A percentile compares a stretch with the other conserved stretches of the same genome.
Conservation (phyloP, 1,140 invertebrate genomes). For the Lepidurus couesii region DNA sequence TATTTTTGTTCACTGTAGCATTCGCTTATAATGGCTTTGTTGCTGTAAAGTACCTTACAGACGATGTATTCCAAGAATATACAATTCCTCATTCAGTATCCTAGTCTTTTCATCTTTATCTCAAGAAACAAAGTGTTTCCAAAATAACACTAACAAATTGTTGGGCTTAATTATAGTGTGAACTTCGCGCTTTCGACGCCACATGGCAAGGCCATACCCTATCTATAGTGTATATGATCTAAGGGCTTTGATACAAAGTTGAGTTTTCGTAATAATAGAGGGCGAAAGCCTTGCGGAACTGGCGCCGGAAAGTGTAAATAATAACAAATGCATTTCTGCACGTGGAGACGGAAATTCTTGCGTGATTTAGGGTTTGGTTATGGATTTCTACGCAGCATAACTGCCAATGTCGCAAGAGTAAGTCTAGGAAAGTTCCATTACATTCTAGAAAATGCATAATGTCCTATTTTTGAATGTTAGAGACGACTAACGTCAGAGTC, state of each 20-base stretch:
- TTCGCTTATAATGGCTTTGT: background rate
- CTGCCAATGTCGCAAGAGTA: background rate
- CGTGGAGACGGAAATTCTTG: background rate
- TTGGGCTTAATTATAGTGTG: too few relatives aligned
- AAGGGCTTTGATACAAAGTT: too few relatives aligned
- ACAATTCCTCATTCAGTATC: too few relatives aligned
- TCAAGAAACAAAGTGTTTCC: too few relatives aligned
- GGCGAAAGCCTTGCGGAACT: too few relatives aligned
- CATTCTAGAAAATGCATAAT: background rate
- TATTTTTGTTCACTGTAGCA: background rate
- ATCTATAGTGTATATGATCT: too few relatives aligned
- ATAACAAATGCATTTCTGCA: background rate
- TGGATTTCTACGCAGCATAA: background rate
- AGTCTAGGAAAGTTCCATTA: background rate
- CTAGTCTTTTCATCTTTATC: too few relatives aligned
- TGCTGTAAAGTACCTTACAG: background rate
- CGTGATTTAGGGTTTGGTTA: background rate
- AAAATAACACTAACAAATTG: too few relatives aligned
- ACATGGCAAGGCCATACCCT: too few relatives aligned
- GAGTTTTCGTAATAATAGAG: too few relatives aligned
- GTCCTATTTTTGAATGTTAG: background rate
- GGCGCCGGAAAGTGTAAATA: background rate
- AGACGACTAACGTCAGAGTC: background rate
- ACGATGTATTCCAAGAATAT: too few relatives aligned
- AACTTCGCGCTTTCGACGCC: too few relatives aligned